Percentiles rank a stretch among this genome's conserved stretches.
Evolutionary conservation across 2,797 vertebrate genomes (phyloP).

Genomic region (Pangasius djambal): DNA sequence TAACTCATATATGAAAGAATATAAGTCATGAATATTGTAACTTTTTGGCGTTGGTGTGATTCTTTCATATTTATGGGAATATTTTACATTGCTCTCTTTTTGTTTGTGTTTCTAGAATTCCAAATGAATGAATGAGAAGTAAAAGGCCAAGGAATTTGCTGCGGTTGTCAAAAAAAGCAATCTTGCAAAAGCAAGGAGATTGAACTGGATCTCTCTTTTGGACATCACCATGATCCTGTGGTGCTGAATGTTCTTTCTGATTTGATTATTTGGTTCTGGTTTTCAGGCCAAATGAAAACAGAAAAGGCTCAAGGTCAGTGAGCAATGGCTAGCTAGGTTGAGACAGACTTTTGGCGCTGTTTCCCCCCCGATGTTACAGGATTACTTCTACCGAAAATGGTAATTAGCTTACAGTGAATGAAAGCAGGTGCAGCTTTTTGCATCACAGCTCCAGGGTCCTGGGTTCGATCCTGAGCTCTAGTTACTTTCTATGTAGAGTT

Average conservation of each 20-base stretch:
- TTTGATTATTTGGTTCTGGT: not conserved
- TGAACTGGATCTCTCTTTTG: not conserved
- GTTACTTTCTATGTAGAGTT: not conserved
- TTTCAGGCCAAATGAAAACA: not conserved
- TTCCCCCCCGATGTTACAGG: not conserved
- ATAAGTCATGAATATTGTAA: not conserved
- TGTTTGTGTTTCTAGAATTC: not conserved
- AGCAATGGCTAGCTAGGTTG: not conserved
- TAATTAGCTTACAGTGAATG: not conserved
- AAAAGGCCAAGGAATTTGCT: not conserved
- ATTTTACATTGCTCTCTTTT: not conserved
- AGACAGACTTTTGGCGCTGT: not conserved
- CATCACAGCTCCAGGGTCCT: not conserved
- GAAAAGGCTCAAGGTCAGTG: not conserved
- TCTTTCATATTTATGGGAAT: not conserved
- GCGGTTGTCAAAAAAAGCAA: not conserved
- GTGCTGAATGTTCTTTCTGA: not conserved
- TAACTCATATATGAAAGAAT: not conserved
- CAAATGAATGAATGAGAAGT: not conserved
- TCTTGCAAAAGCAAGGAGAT: not conserved
- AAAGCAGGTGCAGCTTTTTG: slow-evolving; percentile 3
- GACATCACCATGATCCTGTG: too few relatives aligned
- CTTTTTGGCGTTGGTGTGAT: not conserved
- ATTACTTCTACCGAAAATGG: not conserved
- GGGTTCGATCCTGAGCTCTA: not conserved